Conservation (phyloP, 2,888 invertebrate species). For the Hermaeophaga mercurialis region DNA sequence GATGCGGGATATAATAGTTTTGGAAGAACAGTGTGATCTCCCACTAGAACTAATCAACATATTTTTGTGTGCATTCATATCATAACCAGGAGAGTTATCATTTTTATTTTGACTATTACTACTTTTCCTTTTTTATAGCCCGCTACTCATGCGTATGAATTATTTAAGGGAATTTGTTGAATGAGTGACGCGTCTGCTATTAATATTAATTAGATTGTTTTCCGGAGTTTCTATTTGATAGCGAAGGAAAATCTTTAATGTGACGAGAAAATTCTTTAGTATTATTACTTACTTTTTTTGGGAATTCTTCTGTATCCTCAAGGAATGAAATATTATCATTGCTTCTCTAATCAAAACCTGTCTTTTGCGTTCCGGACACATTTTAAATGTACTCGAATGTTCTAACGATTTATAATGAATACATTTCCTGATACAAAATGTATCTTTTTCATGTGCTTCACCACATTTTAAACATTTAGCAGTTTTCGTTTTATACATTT, state of each 20-base stretch:
- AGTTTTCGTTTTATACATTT: slow-evolving; percentile 6
- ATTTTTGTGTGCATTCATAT: no score
- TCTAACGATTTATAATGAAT: slow-evolving; percentile 3
- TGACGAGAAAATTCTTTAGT: neutral
- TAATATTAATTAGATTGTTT: neutral
- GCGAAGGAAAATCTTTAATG: neutral
- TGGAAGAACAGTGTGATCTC: no score
- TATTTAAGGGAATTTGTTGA: no score
- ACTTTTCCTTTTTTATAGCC: no score
- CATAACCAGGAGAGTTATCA: no score
- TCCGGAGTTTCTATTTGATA: neutral
- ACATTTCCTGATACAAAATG: slow-evolving; percentile 3
- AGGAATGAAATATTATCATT: no score
- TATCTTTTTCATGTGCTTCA: neutral
- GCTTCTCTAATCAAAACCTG: neutral
- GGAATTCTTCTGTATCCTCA: neutral
- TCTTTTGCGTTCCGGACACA: slow-evolving; percentile 10
- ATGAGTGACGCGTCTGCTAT: no score
- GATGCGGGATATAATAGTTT: no score
- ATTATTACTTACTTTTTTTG: neutral
- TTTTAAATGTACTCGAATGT: neutral
- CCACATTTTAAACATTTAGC: slow-evolving; percentile 3
- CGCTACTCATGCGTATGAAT: no score
- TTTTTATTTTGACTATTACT: no score
- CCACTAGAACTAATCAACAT: no score